Evolutionary conservation across 2,113 vertebrate genomes (phyloP), one percentile per base, ranked within the genome.

Genomic region (Nycticebus coucang): DNA sequence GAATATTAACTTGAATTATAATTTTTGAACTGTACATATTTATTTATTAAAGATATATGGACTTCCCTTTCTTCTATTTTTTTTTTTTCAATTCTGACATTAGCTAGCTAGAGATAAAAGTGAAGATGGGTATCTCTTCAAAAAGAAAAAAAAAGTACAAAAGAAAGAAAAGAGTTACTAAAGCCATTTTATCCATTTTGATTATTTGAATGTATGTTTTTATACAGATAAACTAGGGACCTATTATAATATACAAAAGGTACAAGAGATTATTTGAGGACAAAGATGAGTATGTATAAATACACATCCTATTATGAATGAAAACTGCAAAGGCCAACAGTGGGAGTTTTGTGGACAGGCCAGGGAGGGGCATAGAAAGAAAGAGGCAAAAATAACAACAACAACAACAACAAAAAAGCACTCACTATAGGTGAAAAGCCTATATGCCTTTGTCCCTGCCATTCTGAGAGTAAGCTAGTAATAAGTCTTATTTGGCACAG

Each of bases 1-100:
- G 33, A 97, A 89, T 79, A 81, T 59, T 90, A 83, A 77, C 10
- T 45, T 89, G 17, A 9, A 28, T 72, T 86, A 78, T 75, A 45
- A 72, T 89, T 74, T 86, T 71, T 74, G n/a, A 81, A 89, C 10
- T 57, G 13, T 30, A 87, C 11, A 15, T 71, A 82, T 91, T 91
- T 81, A 93, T 55, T 87, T 68, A 90, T 59, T 92, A 89, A 96
- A 87, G 1, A 9, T 45, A 59, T 81, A 57, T 4, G 3, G 1
- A 4, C 2, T 21, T n/a, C 22, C n/a, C 9, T 1, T 6, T 5
- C 35, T 4, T 30, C 45, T 10, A 50, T 24, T 15, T 57, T 60
- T 24, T 22, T 15, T 60, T 59, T 60, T 21, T 1, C 1, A 78
- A 13, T 50, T 88, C 28, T 93, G 24, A 8, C 78, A 95, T 86